Conservation (phyloP, 2,113 vertebrate genomes). For the Oryzias javanicus region DNA sequence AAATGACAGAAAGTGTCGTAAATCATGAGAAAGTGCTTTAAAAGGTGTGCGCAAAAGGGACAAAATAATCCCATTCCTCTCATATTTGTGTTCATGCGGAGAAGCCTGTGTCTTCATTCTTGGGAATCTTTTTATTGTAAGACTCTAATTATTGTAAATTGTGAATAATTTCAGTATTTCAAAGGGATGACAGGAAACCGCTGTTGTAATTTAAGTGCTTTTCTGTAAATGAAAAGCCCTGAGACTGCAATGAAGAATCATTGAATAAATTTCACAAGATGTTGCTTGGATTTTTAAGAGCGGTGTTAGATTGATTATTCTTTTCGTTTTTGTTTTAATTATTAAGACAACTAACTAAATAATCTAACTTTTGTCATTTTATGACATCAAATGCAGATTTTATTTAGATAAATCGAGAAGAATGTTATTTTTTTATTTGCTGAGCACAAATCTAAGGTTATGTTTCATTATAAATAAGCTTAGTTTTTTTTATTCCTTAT, state of each 20-base stretch:
- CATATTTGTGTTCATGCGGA: constrained; percentile 81
- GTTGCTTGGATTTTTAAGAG: constrained; percentile 78
- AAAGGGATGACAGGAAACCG: constrained; percentile 80
- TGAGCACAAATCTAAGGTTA: no score
- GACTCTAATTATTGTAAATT: constrained; percentile 92
- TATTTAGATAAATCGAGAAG: no score
- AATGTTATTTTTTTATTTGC: no score
- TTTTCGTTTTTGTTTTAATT: constrained; percentile 25
- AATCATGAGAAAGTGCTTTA: constrained; percentile 76
- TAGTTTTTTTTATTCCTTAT: no score
- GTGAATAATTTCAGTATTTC: constrained; percentile 94
- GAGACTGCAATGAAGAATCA: constrained; percentile 83
- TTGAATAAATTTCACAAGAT: constrained; percentile 89
- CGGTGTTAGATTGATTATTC: constrained; percentile 75
- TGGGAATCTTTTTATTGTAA: constrained; percentile 83
- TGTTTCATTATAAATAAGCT: no score
- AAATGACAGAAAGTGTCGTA: constrained; percentile 73
- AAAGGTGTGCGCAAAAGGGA: constrained; percentile 71
- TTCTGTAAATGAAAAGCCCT: constrained; percentile 82
- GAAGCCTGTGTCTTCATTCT: constrained; percentile 73
- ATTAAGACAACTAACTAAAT: constrained; percentile 7
- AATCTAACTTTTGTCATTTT: no score
- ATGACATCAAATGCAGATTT: no score
- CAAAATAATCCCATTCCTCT: constrained; percentile 63
- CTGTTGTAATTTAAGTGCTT: constrained; percentile 91